phyloP scores from a whole-genome alignment of 2,888 invertebrate genomes.

The Heliconius ismenius region DNA sequence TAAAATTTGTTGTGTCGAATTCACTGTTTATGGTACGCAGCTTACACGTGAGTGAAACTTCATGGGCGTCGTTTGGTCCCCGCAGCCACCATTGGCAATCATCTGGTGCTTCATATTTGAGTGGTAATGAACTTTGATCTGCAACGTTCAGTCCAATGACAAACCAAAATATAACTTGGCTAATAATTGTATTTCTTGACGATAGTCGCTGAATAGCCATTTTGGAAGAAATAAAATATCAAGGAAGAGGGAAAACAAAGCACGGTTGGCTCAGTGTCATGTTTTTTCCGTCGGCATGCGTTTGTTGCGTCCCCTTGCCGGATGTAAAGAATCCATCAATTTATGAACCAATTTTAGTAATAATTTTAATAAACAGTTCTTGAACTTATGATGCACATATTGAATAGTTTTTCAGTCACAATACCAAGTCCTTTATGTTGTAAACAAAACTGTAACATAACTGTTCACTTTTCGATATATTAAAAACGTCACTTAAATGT shows the following conservation, averaged over 20 bases:
- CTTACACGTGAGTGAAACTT: slow-evolving; percentile 90
- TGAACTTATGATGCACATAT: slow-evolving; percentile 60
- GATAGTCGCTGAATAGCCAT: slow-evolving; percentile 70
- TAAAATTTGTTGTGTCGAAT: slow-evolving; percentile 93
- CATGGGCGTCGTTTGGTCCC: slow-evolving; percentile 83
- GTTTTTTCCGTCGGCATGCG: slow-evolving; percentile 80
- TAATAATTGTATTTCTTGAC: slow-evolving; percentile 63
- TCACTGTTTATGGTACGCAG: slow-evolving; percentile 93
- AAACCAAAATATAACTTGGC: slow-evolving; percentile 73
- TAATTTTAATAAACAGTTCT: slow-evolving; percentile 56
- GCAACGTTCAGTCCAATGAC: slow-evolving; percentile 72
- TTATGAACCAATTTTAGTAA: slow-evolving; percentile 66
- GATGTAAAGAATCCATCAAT: slow-evolving; percentile 80
- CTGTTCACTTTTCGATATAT: slow-evolving; percentile 53
- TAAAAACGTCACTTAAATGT: slow-evolving; percentile 19
- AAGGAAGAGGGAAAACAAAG: slow-evolving; percentile 78
- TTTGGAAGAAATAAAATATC: slow-evolving; percentile 73
- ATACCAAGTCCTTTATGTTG: slow-evolving; percentile 42
- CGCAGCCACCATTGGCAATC: slow-evolving; percentile 91
- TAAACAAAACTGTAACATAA: slow-evolving; percentile 59
- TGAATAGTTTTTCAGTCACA: slow-evolving; percentile 53
- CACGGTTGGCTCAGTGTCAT: slow-evolving; percentile 78
- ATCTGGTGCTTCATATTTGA: slow-evolving; percentile 90
- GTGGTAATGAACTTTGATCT: slow-evolving; percentile 75
- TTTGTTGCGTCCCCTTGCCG: slow-evolving; percentile 73